Base-by-base conservation (phyloP, 2,797 vertebrate genomes). In the Petrocephalus schoutedeni region DNA sequence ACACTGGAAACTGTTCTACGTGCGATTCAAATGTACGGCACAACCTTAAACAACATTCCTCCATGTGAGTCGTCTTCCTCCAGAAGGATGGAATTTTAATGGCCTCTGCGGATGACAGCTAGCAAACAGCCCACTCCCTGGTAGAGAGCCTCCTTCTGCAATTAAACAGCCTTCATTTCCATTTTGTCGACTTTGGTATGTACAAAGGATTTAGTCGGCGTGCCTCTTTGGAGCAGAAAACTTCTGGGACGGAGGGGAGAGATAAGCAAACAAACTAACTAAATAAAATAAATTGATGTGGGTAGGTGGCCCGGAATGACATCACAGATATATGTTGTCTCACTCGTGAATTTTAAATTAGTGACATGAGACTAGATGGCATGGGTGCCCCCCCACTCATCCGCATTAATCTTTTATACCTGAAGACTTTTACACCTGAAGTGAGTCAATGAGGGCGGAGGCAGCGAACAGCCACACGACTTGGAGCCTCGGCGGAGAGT, bases 161-260 rank as follows among this genome's bases (percentile, higher is more conserved):
- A 86, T 88, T 86, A 77, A 57, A 61, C 28, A 86, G 85, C 64
- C 84, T 49, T 85, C 41, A 71, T 80, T 88, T 86, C 67, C 88
- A 86, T 88, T 88, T 86, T 88, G 88, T 86, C 41, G 88, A 56
- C 88, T 88, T 88, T 80, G 88, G 71, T 88, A 86, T 80, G 56
- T 77, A 88, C 71, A 71, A 88, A 85, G 85, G 88, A 86, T 86
- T 85, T 28, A 80, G 41, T 49, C 74, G 49, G 74, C 19, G 7
- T 49, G 74, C 19, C 74, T 45, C 74, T 80, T 80, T 80, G 74
- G 41, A 80, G 74, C 19, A 80, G 74, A 49, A 19, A 80, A 85
- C 86, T 88, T 80, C 51, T 23, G 74, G 12, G 74, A 77, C 36
- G 41, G 54, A 85, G 23, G 53, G 51, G 53, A 16, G 54, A 56